phyloP scores from a whole-genome alignment of 2,797 vertebrate species.

The Jordanella pulchra region DNA sequence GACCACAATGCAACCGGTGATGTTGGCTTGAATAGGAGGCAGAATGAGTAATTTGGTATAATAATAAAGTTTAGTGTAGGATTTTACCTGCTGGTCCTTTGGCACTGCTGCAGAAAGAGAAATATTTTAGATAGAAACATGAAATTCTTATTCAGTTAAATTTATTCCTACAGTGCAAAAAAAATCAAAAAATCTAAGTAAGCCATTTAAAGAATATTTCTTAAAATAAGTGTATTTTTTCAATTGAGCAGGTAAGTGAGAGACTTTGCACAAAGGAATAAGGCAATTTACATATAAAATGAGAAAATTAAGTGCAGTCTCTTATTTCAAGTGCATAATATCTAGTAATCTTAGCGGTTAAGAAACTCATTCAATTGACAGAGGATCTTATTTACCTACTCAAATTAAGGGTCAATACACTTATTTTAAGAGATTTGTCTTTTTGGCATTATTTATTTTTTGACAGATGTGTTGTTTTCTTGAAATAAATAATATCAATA shows the following conservation, averaged over 20 bases:
- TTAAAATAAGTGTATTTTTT: too few species aligned
- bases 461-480: not conserved
- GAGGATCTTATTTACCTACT: too few species aligned
- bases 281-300: too few species aligned
- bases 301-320: too few species aligned
- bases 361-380: too few species aligned
- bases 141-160: not conserved
- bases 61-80: not conserved
- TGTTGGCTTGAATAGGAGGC: not conserved
- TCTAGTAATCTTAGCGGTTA: too few species aligned
- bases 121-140: not conserved
- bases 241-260: too few species aligned
- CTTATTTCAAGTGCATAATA: too few species aligned
- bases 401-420: too few species aligned
- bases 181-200: not conserved
- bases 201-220: not conserved
- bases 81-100: slow-evolving; percentile 79
- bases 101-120: slow-evolving; percentile 70
- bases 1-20: not conserved
- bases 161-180: too few species aligned
- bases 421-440: too few species aligned
- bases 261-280: too few species aligned
- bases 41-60: not conserved
- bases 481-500: not conserved
- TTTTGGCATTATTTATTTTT: not conserved